Evolutionary conservation across 2,113 vertebrate genomes (phyloP).

Genomic region (Axis porcinus): DNA sequence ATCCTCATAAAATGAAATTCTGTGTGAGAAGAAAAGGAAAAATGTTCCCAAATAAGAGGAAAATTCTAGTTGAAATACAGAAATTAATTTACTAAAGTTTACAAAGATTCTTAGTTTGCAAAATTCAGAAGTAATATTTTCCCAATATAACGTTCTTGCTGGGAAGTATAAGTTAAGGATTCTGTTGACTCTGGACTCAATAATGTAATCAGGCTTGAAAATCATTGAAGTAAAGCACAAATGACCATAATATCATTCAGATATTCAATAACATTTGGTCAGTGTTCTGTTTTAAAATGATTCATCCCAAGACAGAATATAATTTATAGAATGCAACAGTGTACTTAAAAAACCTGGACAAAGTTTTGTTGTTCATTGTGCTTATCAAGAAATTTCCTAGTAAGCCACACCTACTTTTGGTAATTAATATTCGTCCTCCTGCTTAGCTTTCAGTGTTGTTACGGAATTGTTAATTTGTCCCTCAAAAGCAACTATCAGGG

Average conservation of each 20-base stretch:
- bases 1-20: slow-evolving; percentile 18
- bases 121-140: slow-evolving; percentile 25
- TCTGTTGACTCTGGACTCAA: neutral
- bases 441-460: neutral
- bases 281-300: neutral
- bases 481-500: neutral
- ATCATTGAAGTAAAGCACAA: slow-evolving; percentile 8
- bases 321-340: neutral
- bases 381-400: slow-evolving; percentile 18
- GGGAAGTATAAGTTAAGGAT: neutral
- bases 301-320: neutral
- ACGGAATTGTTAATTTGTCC: neutral
- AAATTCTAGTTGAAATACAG: neutral
- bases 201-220: neutral
- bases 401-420: neutral
- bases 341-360: neutral
- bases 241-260: neutral
- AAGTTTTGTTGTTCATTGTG: neutral
- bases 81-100: slow-evolving; percentile 8
- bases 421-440: slow-evolving; percentile 6
- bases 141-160: neutral
- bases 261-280: slow-evolving; percentile 3
- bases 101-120: slow-evolving; percentile 10
- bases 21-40: slow-evolving; percentile 5
- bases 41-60: neutral